Evolutionary conservation across 2,888 invertebrate species (phyloP).

Genomic region (Drosophila rellima): DNA sequence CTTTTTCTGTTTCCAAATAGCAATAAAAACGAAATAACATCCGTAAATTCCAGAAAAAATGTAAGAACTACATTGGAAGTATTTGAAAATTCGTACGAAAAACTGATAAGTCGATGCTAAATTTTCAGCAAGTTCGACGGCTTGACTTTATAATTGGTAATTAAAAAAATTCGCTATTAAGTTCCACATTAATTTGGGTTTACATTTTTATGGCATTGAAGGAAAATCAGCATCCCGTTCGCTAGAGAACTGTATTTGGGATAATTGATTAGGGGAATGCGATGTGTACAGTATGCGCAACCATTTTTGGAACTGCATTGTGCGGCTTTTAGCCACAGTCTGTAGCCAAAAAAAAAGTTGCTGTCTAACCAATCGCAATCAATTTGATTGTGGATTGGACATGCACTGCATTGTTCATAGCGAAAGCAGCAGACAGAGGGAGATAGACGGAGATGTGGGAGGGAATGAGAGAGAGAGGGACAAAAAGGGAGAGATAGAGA

Average conservation of each 20-base stretch:
- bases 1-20: too few species aligned
- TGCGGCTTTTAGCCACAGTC: constrained; percentile 6
- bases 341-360: constrained; percentile 19
- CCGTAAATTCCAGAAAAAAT: too few species aligned
- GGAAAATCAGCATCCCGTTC: background rate
- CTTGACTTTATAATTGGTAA: too few species aligned
- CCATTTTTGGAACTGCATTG: constrained; percentile 10
- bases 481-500: background rate
- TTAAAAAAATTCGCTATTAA: too few species aligned
- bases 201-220: background rate
- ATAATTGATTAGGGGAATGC: constrained; percentile 8
- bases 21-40: too few species aligned
- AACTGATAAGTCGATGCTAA: too few species aligned
- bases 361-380: constrained; percentile 18
- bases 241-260: background rate
- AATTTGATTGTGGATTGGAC: constrained; percentile 16
- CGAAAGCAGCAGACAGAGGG: background rate
- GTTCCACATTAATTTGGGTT: background rate
- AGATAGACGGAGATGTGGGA: background rate
- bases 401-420: constrained; percentile 9
- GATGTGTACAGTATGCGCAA: constrained; percentile 1
- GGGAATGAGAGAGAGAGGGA: background rate
- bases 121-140: too few species aligned
- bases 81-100: too few species aligned
- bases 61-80: too few species aligned